These are phyloP conservation scores for Eospalax fontanierii DNA, from an alignment of 2,797 vertebrate species.

Conservation along the genomic window DNA sequence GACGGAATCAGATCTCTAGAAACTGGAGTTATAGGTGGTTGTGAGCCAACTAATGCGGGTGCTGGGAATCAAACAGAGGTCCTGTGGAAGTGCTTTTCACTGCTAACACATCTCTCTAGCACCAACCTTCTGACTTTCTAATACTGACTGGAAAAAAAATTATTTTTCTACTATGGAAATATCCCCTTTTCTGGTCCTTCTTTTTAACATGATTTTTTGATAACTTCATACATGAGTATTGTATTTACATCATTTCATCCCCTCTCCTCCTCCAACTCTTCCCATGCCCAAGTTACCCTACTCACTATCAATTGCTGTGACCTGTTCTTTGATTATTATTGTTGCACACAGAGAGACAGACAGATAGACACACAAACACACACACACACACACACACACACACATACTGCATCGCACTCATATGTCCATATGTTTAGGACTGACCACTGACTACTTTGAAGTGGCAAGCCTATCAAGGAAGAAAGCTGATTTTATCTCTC, in stretches of 20 bases:
- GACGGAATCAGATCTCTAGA: background rate
- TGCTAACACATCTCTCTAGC: background rate
- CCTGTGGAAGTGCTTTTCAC: background rate
- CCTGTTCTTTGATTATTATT: too few relatives aligned
- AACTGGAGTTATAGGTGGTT: background rate
- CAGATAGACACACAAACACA: background rate
- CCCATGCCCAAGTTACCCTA: too few relatives aligned
- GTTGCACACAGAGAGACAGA: background rate
- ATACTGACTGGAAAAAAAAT: conserved; percentile 52
- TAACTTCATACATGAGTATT: too few relatives aligned
- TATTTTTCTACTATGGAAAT: conserved; percentile 29
- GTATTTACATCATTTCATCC: too few relatives aligned
- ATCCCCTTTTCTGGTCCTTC: background rate
- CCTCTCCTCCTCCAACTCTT: too few relatives aligned
- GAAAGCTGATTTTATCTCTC: too few relatives aligned
- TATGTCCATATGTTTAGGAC: too few relatives aligned
- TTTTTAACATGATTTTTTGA: background rate
- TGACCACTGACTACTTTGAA: too few relatives aligned
- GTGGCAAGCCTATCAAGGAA: too few relatives aligned
- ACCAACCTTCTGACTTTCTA: background rate
- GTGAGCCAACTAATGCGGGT: background rate
- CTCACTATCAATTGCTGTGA: too few relatives aligned
- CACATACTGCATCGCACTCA: too few relatives aligned
- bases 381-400: too few relatives aligned
- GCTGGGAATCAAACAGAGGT: background rate